A percentile compares a stretch with the other conserved stretches of the same genome.
Evolutionary conservation across 2,113 vertebrate genomes (phyloP).

Genomic region (Rhadina sibilatrix): DNA sequence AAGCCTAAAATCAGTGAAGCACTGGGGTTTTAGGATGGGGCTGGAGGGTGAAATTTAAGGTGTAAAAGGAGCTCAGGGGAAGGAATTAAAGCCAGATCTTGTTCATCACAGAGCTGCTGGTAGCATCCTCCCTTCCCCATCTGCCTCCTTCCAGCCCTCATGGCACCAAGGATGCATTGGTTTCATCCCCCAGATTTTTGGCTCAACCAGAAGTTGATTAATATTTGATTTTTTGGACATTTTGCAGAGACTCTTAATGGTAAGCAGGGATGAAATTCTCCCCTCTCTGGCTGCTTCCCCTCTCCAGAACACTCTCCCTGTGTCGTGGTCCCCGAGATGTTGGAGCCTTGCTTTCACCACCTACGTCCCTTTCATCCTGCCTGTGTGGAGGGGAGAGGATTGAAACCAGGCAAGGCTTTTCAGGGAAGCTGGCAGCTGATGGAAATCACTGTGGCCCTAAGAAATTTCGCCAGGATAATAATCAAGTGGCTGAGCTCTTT

Average conservation of each 20-base stretch:
- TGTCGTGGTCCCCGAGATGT: fast-evolving
- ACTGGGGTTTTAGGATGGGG: not conserved
- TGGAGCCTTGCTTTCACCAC: not conserved
- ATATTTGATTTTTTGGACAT: not conserved
- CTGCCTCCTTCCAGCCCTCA: fast-evolving
- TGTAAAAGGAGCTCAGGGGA: not conserved
- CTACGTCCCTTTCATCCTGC: not conserved
- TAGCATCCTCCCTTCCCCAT: not conserved
- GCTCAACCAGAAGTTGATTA: not conserved
- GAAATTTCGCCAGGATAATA: not conserved
- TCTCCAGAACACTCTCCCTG: not conserved
- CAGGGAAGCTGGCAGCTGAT: not conserved
- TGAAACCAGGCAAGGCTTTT: not conserved
- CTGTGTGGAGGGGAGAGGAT: not conserved
- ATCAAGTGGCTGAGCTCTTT: not conserved
- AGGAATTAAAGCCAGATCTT: not conserved
- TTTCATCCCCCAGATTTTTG: not conserved
- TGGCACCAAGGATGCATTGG: fast-evolving
- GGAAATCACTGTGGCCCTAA: not conserved
- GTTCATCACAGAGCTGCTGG: not conserved
- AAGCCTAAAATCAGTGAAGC: not conserved
- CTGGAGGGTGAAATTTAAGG: not conserved
- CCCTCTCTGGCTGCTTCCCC: not conserved
- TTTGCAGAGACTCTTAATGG: not conserved
- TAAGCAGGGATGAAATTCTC: not conserved